Evolutionary conservation across 2,113 vertebrate species (phyloP).

Genomic region (Haemorhous mexicanus): DNA sequence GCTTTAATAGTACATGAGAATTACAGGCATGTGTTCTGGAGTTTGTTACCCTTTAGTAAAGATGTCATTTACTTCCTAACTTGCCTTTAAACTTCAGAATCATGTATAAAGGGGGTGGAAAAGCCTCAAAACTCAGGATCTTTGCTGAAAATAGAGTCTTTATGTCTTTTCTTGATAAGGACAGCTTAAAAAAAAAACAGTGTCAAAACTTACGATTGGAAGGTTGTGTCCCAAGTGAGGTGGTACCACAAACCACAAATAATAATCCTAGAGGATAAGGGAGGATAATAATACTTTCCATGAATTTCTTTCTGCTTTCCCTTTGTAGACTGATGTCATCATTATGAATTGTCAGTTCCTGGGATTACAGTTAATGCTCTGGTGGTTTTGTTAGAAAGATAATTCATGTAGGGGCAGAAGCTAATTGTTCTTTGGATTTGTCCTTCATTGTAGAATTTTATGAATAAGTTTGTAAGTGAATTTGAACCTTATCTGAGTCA

Average conservation of each 20-base stretch:
- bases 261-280: slow-evolving; percentile 20
- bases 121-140: not conserved
- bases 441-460: slow-evolving; percentile 45
- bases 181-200: not conserved
- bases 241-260: slow-evolving; percentile 14
- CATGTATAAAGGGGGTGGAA: not conserved
- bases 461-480: slow-evolving; percentile 28
- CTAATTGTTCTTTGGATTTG: slow-evolving; percentile 48
- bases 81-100: not conserved
- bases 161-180: not conserved
- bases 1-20: not conserved
- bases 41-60: not conserved
- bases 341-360: slow-evolving; percentile 45
- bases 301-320: slow-evolving; percentile 10
- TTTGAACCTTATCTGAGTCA: not conserved
- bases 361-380: slow-evolving; percentile 1
- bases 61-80: not conserved
- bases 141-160: slow-evolving; percentile 9
- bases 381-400: slow-evolving; percentile 31
- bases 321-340: slow-evolving; percentile 45
- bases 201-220: slow-evolving; percentile 2
- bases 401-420: slow-evolving; percentile 32
- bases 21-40: not conserved
- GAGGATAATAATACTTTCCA: slow-evolving; percentile 33
- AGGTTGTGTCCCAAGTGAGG: not conserved